Evolutionary conservation across 2,797 vertebrate genomes (phyloP).

Genomic region (Rhynchonycteris naso): DNA sequence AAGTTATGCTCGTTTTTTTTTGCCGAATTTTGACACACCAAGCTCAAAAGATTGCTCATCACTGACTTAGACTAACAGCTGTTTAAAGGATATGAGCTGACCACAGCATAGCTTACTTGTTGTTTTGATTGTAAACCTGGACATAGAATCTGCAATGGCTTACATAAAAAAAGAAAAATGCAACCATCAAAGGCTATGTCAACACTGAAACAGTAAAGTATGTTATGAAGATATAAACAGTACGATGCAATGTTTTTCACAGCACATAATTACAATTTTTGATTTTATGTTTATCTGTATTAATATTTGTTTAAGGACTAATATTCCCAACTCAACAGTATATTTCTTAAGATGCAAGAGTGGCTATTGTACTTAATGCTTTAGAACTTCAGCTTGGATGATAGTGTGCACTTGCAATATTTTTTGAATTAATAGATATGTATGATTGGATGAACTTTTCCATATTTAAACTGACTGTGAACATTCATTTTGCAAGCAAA

Average conservation of each 20-base stretch:
- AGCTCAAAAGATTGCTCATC: too few relatives aligned
- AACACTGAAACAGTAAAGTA: background rate
- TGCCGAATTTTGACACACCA: too few relatives aligned
- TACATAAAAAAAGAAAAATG: background rate
- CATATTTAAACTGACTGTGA: background rate
- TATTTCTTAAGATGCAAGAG: background rate
- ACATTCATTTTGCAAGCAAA: background rate
- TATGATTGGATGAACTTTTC: background rate
- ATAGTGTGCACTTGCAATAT: background rate
- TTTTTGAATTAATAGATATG: background rate
- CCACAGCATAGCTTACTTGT: background rate
- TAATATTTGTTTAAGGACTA: background rate
- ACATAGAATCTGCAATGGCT: background rate
- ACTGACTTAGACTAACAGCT: too few relatives aligned
- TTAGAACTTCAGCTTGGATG: background rate
- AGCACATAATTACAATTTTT: background rate
- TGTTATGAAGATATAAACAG: background rate
- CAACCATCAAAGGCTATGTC: background rate
- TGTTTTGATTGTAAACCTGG: background rate
- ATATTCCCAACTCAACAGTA: background rate
- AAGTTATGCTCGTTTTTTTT: too few relatives aligned
- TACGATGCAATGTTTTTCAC: background rate
- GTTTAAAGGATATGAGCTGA: background rate
- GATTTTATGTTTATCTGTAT: background rate
- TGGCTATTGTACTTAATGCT: fast-evolving